Evolutionary conservation across 1,140 invertebrate genomes (phyloP).

Genomic region (Tenebrio molitor): DNA sequence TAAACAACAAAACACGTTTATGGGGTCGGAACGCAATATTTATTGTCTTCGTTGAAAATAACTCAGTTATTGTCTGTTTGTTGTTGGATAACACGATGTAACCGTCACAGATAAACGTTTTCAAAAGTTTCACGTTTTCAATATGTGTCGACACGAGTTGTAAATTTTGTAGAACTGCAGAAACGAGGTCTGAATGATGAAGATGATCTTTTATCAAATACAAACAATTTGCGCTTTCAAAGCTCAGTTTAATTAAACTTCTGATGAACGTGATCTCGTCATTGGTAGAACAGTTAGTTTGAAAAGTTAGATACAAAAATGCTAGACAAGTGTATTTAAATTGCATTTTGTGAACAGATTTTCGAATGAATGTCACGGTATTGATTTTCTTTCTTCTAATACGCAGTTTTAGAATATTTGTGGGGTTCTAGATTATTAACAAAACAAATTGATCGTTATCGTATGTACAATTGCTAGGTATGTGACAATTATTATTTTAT

Average conservation of each 20-base stretch:
- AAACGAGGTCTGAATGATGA: background rate
- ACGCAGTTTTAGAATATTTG: too few species aligned
- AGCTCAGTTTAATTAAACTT: background rate
- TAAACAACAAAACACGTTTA: constrained; percentile 9
- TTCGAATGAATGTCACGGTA: too few species aligned
- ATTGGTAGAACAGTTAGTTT: background rate
- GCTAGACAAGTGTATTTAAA: background rate
- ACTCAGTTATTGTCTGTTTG: background rate
- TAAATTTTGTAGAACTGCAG: background rate
- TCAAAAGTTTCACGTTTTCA: background rate
- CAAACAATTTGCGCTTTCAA: background rate
- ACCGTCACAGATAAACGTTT: background rate
- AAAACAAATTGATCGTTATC: too few species aligned
- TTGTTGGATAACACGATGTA: constrained; percentile 1
- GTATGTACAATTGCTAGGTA: too few species aligned
- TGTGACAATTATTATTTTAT: too few species aligned
- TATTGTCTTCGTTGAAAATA: constrained; percentile 1
- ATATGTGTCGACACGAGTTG: background rate
- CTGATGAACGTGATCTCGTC: too few species aligned
- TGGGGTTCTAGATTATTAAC: too few species aligned
- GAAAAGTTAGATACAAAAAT: background rate
- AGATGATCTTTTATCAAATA: background rate
- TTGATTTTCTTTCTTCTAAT: too few species aligned
- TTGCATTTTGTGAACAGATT: too few species aligned
- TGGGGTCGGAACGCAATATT: background rate